Conservation (phyloP, 2,113 vertebrate species). For the Sander lucioperca region DNA sequence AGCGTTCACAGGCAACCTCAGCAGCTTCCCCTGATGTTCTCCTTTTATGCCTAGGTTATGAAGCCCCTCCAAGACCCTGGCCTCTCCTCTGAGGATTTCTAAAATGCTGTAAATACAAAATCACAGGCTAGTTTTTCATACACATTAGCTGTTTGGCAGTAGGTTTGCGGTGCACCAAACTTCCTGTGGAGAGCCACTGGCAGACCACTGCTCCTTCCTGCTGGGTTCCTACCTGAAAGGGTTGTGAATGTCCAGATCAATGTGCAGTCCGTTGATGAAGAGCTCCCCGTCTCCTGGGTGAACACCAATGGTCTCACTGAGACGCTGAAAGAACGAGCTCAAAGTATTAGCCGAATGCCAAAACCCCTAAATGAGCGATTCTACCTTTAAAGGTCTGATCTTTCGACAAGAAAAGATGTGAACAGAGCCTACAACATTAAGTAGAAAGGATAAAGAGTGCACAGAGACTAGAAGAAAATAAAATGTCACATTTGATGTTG, state of each 20-base stretch:
- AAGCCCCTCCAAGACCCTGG: constrained; percentile 91
- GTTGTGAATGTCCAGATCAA: constrained; percentile 91
- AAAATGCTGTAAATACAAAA: constrained; percentile 79
- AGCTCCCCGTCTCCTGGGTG: constrained; percentile 91
- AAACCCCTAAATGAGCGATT: constrained; percentile 34
- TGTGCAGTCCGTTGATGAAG: constrained; percentile 92
- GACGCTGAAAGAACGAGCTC: constrained; percentile 83
- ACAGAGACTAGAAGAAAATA: constrained; percentile 19
- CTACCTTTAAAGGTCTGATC: constrained; percentile 15
- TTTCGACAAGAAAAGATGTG: constrained; percentile 18
- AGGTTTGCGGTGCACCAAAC: neutral
- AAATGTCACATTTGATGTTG: constrained; percentile 25
- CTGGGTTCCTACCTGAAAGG: constrained; percentile 90
- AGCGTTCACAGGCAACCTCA: constrained; percentile 85
- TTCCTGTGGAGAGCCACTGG: constrained; percentile 19
- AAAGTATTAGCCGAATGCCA: constrained; percentile 33
- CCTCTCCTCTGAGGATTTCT: constrained; percentile 90
- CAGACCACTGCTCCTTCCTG: constrained; percentile 23
- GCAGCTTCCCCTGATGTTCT: constrained; percentile 85
- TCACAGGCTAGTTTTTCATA: constrained; percentile 8
- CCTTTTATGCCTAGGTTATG: constrained; percentile 89
- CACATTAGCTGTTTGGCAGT: neutral
- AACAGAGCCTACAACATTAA: neutral
- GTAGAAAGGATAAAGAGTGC: neutral
- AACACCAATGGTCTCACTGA: constrained; percentile 88